phyloP scores from a whole-genome alignment of 2,113 vertebrate species.

The Motacilla alba region DNA sequence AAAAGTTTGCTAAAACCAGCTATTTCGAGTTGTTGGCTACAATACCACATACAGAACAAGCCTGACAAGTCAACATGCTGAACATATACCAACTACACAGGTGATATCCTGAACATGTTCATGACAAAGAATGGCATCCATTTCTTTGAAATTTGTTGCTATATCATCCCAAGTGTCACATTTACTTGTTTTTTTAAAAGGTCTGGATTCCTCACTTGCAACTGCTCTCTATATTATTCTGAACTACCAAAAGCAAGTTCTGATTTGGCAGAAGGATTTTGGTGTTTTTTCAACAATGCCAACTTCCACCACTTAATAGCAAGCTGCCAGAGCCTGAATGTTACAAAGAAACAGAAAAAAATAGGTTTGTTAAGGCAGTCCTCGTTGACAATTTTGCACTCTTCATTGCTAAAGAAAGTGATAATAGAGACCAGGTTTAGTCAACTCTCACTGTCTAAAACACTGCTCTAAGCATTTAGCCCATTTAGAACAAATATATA shows the following conservation, averaged over 20 bases:
- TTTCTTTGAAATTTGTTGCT: background rate
- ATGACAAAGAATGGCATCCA: background rate
- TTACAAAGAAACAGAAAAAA: background rate
- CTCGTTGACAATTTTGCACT: background rate
- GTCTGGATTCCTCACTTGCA: background rate
- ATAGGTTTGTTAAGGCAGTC: background rate
- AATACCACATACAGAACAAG: background rate
- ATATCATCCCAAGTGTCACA: background rate
- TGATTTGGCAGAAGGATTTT: background rate
- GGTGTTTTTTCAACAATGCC: background rate
- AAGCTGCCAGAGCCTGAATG: background rate
- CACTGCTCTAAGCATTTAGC: background rate
- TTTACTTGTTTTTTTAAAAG: background rate
- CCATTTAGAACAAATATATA: background rate
- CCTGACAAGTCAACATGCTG: background rate
- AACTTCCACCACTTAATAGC: background rate
- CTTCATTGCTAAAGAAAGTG: background rate
- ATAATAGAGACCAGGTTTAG: background rate
- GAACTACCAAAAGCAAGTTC: background rate
- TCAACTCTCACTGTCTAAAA: background rate
- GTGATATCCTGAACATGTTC: background rate
- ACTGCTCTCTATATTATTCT: background rate
- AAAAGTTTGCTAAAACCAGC: background rate
- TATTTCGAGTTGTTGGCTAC: background rate
- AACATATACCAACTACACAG: background rate